A percentile compares a stretch with the other conserved stretches of the same genome.
These are phyloP conservation scores for Bombus haemorrhoidalis DNA, from an alignment of 1,140 invertebrate species.

Conservation along the genomic window DNA sequence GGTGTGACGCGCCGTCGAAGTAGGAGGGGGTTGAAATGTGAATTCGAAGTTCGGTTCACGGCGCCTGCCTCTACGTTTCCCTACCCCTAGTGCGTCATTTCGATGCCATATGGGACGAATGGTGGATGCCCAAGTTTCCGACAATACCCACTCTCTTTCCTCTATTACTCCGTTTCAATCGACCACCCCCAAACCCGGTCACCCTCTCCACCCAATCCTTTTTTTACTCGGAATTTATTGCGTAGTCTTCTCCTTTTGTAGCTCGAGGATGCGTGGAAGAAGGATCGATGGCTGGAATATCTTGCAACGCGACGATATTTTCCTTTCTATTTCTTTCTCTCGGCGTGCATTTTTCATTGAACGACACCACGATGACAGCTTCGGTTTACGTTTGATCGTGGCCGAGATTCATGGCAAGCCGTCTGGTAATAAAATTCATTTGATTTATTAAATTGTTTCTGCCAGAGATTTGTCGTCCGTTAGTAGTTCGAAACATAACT, in stretches of 20 bases:
- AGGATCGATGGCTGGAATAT: conserved; percentile 25
- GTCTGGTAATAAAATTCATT: conserved; percentile 7
- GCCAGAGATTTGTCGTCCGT: not conserved
- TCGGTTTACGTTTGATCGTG: not conserved
- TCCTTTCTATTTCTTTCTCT: not conserved
- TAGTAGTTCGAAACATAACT: not conserved
- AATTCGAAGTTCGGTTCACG: conserved; percentile 44
- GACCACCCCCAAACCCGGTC: not conserved
- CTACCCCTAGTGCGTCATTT: conserved; percentile 65
- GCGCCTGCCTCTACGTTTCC: conserved; percentile 28
- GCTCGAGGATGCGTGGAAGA: conserved; percentile 16
- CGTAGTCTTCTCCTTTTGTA: conserved; percentile 9
- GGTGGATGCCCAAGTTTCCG: conserved; percentile 60
- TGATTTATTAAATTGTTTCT: conserved; percentile 14
- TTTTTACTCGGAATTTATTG: conserved; percentile 47
- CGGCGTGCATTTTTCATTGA: conserved; percentile 13
- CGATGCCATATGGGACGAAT: conserved; percentile 68
- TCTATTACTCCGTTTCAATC: conserved; percentile 52
- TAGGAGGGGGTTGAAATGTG: conserved; percentile 25
- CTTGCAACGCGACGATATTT: conserved; percentile 1
- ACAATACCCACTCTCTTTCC: conserved; percentile 55
- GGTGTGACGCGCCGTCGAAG: conserved; percentile 39
- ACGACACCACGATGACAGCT: not conserved
- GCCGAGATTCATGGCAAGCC: conserved; percentile 2
- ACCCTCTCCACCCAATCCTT: not conserved